Base-by-base conservation (phyloP, 2,888 invertebrate genomes). In the Hololepta plana region DNA sequence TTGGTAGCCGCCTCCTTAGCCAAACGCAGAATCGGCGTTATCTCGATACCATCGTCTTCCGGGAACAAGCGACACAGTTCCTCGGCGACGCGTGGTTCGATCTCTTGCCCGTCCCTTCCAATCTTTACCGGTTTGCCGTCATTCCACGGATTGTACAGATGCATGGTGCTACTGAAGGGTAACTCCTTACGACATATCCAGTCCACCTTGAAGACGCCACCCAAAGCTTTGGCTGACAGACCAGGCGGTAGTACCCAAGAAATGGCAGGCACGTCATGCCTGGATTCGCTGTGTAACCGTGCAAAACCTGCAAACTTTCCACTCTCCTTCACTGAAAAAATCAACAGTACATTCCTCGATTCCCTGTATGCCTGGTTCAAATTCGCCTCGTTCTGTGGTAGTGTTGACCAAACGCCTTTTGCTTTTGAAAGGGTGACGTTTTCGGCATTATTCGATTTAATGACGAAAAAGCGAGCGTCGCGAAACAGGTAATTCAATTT, bases 41-140 rank as follows among this genome's bases (percentile, higher is more conserved):
- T 68, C 58, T 90, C 88, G 42, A 88, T 76, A 36, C 75, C 74
- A 38, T 85, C 80, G 55, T 96, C 96, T 54, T 87, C 77, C 3
- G 90, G 81, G 55, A 96, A 96, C 23, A 95, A 59, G 32, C 91
- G 71, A 48, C 90, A 96, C 31, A 96, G 59, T 51, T 91, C 88
- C 52, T 88, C 87, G 10, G 90, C 96, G 28, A 90, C 85, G 51
- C 82, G 72, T 3, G 93, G 91, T 51, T 95, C 95, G 39, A 96
- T 88, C 65, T 95, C 95, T 65, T 95, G 81, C 1, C 96, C 96
- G 61, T 96, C 96, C 35, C 96, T 67, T n/a, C 93, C 96, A 44
- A 96, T 95, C 64, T 96, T 96, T 0, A 96, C 95, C 30, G 93
- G 91, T 57, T 93, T 93, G 23, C 90, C 87, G 50, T 95, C 93